A percentile compares a stretch with the other conserved stretches of the same genome.
phyloP scores from a whole-genome alignment of 2,888 invertebrate genomes.

The Platycheirus rosarum region DNA sequence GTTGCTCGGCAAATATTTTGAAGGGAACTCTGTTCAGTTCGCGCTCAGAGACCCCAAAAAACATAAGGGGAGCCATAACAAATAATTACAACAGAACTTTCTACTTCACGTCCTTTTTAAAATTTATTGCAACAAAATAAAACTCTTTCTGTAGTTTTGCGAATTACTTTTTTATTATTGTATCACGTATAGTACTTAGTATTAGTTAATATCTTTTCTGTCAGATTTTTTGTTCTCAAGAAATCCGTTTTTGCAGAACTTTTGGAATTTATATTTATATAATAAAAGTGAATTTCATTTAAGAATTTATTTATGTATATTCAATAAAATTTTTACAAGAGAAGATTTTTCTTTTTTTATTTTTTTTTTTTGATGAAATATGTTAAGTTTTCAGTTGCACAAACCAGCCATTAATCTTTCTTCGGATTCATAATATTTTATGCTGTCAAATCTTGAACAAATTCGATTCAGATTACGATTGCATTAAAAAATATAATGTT shows the following conservation, averaged over 20 bases:
- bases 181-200: slow-evolving; percentile 74
- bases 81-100: too few relatives aligned
- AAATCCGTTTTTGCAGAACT: slow-evolving; percentile 39
- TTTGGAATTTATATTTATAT: slow-evolving; percentile 53
- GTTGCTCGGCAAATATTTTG: too few relatives aligned
- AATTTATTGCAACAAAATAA: too few relatives aligned
- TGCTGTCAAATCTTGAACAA: slow-evolving; percentile 4
- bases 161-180: slow-evolving; percentile 73
- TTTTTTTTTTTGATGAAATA: slow-evolving; percentile 37
- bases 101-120: too few relatives aligned
- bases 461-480: not conserved
- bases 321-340: slow-evolving; percentile 61
- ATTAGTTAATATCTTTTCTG: slow-evolving; percentile 52
- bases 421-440: not conserved
- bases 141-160: slow-evolving; percentile 67
- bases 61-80: too few relatives aligned
- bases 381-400: slow-evolving; percentile 9
- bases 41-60: too few relatives aligned
- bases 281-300: slow-evolving; percentile 49
- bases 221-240: slow-evolving; percentile 64
- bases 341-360: slow-evolving; percentile 24
- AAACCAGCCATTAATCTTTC: not conserved
- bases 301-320: slow-evolving; percentile 55
- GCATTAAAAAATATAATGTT: slow-evolving; percentile 9
- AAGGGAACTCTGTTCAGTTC: too few relatives aligned